Base-by-base conservation (phyloP, 2,797 vertebrate genomes). In the Trematomus bernacchii region DNA sequence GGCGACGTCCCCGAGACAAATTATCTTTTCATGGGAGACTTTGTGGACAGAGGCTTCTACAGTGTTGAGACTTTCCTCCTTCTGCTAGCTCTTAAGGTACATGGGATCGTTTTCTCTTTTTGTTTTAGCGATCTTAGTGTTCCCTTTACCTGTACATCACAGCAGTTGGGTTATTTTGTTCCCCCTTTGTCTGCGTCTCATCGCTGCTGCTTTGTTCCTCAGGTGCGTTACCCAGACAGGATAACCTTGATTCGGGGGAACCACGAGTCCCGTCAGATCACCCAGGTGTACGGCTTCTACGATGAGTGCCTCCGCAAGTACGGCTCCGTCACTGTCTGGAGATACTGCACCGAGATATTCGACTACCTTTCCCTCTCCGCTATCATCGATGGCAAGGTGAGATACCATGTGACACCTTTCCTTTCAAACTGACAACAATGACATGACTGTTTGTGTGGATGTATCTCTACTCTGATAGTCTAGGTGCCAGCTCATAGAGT, bases 261-360 rank as follows among this genome's bases (percentile, higher is more conserved):
- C 87, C 97, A 98, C 0, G 97, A 98, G 92, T 98, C 97, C 21
- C 94, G 97, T 2, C 97, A 98, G 91, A 98, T 99, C 89, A 98
- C 97, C 1, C 98, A 98, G 83, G 98, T 99, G 0, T 99, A 98
- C 0, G 97, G 98, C 23, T 99, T 99, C 90, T 99, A 98, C 0
- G 97, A 98, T 0, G 98, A 99, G 91, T 99, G 97, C 62, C 94
- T 98, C 77, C 95, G 97, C 68, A 99, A 99, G 59, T 99, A 99
- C 0, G 98, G 98, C 87, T 99, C 98, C 0, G 97, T 99, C 83
- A 98, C 97, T 0, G 97, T 99, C 10, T 99, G 98, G 98, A 91
- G 97, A 78, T 99, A 99, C 94, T 99, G 97, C 95, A 99, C 98
- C 0, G 98, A 99, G 94, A 98, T 98, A 88, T 99, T 99, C 4